Conservation (phyloP, 1,140 invertebrate species). For the Lithobius niger region DNA sequence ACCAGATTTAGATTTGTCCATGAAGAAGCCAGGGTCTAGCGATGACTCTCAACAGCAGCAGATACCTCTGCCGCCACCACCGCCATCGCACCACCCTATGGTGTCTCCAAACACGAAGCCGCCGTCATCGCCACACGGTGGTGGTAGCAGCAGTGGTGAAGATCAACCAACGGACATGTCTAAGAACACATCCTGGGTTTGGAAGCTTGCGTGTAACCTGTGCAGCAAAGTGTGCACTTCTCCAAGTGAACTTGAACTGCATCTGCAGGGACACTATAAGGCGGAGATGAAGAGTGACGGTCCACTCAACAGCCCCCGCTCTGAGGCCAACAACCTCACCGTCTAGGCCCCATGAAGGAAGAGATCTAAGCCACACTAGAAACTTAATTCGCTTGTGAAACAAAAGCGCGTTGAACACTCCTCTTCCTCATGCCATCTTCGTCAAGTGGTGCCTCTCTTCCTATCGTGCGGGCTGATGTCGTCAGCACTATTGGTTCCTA, state of each 20-base stretch:
- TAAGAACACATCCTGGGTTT: slow-evolving; percentile 18
- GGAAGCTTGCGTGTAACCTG: slow-evolving; percentile 30
- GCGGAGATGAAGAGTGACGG: slow-evolving; percentile 13
- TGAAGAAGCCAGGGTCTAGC: slow-evolving; percentile 6
- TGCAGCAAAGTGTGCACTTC: slow-evolving; percentile 32
- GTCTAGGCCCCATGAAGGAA: too few species aligned
- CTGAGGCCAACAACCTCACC: not conserved
- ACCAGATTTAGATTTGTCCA: slow-evolving; percentile 9
- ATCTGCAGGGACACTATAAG: slow-evolving; percentile 27
- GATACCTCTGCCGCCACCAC: not conserved
- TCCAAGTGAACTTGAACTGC: slow-evolving; percentile 28
- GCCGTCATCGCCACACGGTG: too few species aligned
- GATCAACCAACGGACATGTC: slow-evolving; percentile 7
- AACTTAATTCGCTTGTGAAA: too few species aligned
- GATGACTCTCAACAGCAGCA: not conserved
- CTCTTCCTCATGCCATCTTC: too few species aligned
- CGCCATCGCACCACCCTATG: not conserved
- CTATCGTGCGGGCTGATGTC: too few species aligned
- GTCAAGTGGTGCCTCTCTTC: too few species aligned
- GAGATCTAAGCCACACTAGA: too few species aligned
- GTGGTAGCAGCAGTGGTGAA: too few species aligned
- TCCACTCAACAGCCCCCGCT: not conserved
- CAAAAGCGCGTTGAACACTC: too few species aligned
- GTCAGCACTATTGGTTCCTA: too few species aligned
- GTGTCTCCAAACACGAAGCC: not conserved